A percentile compares a stretch with the other conserved stretches of the same genome.
These are phyloP conservation scores for Forbesichthys papilliferus DNA, from an alignment of 2,113 vertebrate species.

Conservation along the genomic window DNA sequence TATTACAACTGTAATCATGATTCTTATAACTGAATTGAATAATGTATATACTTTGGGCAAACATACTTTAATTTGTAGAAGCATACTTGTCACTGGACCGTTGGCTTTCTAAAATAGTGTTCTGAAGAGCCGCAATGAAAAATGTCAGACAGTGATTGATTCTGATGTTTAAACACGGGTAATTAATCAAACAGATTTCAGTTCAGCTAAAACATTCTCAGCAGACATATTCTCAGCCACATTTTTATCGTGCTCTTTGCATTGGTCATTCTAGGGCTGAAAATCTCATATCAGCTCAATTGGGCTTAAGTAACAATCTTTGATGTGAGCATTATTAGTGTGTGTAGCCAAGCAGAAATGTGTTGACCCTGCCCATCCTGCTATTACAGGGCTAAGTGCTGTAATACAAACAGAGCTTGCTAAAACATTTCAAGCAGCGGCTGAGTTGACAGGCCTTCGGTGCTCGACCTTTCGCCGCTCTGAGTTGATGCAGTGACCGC, in stretches of 20 bases:
- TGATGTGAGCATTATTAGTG: slow-evolving; percentile 73
- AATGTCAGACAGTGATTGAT: too few relatives aligned
- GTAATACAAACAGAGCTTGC: slow-evolving; percentile 73
- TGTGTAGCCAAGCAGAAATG: slow-evolving; percentile 73
- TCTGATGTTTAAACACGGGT: too few relatives aligned
- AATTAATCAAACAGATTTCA: background rate
- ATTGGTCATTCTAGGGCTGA: slow-evolving; percentile 37
- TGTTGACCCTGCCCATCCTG: slow-evolving; percentile 64
- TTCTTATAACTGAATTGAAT: background rate
- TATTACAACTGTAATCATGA: background rate
- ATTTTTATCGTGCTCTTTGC: background rate
- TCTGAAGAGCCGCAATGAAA: too few relatives aligned
- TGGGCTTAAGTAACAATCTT: slow-evolving; percentile 59
- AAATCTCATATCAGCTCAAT: slow-evolving; percentile 59
- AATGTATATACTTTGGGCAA: too few relatives aligned
- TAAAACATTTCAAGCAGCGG: slow-evolving; percentile 74
- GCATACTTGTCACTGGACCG: too few relatives aligned
- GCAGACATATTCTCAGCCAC: background rate
- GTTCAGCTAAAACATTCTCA: too few relatives aligned
- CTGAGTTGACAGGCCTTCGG: slow-evolving; percentile 72
- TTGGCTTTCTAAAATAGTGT: too few relatives aligned
- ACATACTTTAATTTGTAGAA: too few relatives aligned
- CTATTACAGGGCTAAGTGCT: slow-evolving; percentile 76
- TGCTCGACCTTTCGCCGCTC: slow-evolving; percentile 74
- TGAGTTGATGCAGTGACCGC: slow-evolving; percentile 70